Conservation (phyloP, 2,797 vertebrate species). For the Dermochelys coriacea region DNA sequence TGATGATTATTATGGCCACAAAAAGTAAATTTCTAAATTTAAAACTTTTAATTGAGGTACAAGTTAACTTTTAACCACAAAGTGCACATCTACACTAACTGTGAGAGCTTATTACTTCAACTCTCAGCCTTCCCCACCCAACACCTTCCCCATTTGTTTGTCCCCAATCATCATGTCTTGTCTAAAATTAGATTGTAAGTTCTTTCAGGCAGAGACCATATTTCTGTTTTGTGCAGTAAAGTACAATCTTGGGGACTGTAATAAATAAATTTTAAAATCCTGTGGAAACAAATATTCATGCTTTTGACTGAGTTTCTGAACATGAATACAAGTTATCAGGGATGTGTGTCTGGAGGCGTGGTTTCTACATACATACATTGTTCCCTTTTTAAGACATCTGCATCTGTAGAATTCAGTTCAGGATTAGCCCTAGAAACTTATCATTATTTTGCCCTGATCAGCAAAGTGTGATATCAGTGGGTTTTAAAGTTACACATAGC, state of each 20-base stretch:
- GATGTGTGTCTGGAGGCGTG: constrained; percentile 69
- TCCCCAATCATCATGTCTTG: background rate
- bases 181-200: background rate
- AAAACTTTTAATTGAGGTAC: constrained; percentile 68
- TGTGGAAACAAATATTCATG: constrained; percentile 43
- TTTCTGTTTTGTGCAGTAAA: constrained; percentile 1
- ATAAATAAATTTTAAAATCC: constrained; percentile 49
- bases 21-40: constrained; percentile 75
- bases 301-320: constrained; percentile 48
- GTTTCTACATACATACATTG: constrained; percentile 66
- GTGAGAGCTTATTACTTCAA: constrained; percentile 27
- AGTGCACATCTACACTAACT: constrained; percentile 62
- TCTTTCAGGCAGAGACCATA: constrained; percentile 2
- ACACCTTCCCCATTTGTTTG: constrained; percentile 5
- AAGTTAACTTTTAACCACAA: constrained; percentile 13
- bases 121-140: background rate
- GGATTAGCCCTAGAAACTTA: constrained; percentile 65
- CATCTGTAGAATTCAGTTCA: constrained; percentile 67
- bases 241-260: background rate
- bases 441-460: constrained; percentile 67
- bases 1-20: constrained; percentile 77
- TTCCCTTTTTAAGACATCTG: constrained; percentile 78
- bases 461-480: constrained; percentile 67
- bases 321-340: constrained; percentile 56
- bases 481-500: constrained; percentile 59